These are phyloP conservation scores for Delphinus delphis DNA, from an alignment of 2,113 vertebrate genomes.

Conservation along the genomic window DNA sequence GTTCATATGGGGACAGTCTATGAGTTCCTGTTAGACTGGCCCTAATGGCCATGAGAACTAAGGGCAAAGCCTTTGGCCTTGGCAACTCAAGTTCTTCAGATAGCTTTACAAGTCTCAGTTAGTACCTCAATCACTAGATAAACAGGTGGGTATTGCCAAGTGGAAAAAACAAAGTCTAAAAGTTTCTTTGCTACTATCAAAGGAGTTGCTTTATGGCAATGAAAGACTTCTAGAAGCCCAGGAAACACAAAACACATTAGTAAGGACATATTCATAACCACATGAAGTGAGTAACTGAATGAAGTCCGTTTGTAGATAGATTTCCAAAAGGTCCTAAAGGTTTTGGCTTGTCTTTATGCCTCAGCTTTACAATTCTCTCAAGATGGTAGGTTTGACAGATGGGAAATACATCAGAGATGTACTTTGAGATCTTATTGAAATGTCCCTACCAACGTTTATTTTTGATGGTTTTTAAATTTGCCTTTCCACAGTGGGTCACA, in stretches of 20 bases:
- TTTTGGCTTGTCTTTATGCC: neutral
- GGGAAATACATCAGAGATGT: neutral
- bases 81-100: neutral
- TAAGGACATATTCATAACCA: neutral
- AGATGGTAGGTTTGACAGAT: neutral
- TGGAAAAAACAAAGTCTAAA: constrained; percentile 9
- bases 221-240: neutral
- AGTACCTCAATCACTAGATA: neutral
- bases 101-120: neutral
- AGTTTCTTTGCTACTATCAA: neutral
- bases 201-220: neutral
- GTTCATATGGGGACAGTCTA: neutral
- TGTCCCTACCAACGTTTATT: neutral
- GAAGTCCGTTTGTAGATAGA: neutral
- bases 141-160: neutral
- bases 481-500: neutral
- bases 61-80: neutral
- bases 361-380: neutral
- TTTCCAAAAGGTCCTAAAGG: neutral
- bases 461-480: neutral
- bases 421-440: neutral
- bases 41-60: neutral
- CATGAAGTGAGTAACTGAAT: neutral
- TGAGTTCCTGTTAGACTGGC: neutral
- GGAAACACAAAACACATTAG: neutral